phyloP scores from a whole-genome alignment of 2,797 vertebrate genomes.

The Alouatta caraya region DNA sequence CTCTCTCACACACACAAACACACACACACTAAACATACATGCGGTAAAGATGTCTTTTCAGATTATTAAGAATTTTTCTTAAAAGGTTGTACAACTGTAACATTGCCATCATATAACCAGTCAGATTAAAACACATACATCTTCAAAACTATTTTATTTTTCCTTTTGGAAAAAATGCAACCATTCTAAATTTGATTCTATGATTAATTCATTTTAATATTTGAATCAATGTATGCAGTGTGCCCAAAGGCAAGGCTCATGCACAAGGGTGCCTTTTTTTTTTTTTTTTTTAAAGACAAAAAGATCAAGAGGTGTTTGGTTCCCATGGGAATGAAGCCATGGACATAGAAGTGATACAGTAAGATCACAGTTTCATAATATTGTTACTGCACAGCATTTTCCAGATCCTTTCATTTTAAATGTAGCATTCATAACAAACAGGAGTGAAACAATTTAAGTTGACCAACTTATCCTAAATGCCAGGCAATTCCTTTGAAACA shows the following conservation, averaged over 20 bases:
- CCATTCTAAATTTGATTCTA: neutral
- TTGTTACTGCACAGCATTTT: neutral
- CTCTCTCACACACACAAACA: neutral
- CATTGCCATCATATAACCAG: neutral
- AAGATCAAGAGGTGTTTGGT: constrained; percentile 25
- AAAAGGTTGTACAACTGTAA: neutral
- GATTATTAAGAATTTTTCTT: neutral
- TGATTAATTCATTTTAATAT: neutral
- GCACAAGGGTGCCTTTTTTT: neutral
- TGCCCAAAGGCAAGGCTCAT: neutral
- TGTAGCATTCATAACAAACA: neutral
- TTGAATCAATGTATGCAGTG: neutral
- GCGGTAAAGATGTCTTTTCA: neutral
- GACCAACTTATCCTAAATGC: neutral
- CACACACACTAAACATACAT: neutral
- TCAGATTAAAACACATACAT: neutral
- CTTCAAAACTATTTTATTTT: constrained; percentile 28
- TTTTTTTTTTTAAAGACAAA: neutral
- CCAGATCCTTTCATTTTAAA: neutral
- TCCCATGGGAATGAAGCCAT: neutral
- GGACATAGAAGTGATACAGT: neutral
- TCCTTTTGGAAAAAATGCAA: neutral
- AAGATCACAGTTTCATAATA: neutral
- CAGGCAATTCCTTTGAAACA: neutral
- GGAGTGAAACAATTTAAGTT: neutral